A percentile compares a stretch with the other conserved stretches of the same genome.
phyloP scores from a whole-genome alignment of 2,797 vertebrate genomes.

The Ceryle rudis region DNA sequence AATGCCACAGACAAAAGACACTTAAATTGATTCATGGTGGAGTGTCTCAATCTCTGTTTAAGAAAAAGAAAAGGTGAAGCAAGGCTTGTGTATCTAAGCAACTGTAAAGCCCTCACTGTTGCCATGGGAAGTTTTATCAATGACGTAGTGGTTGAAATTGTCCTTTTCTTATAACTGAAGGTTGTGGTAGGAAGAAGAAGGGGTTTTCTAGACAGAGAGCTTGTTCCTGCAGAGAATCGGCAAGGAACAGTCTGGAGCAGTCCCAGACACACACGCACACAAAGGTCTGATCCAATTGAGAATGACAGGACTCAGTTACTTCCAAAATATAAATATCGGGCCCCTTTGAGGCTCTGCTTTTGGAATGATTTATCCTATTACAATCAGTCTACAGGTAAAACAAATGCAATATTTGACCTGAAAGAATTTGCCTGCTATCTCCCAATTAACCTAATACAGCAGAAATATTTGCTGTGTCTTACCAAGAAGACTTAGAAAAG shows the following conservation, averaged over 20 bases:
- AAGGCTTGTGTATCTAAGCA: slow-evolving; percentile 83
- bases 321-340: not conserved
- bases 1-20: slow-evolving; percentile 37
- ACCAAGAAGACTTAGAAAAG: not conserved
- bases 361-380: not conserved
- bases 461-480: not conserved
- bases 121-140: slow-evolving; percentile 83
- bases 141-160: slow-evolving; percentile 80
- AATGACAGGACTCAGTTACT: not conserved
- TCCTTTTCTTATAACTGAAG: slow-evolving; percentile 70
- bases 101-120: slow-evolving; percentile 83
- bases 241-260: not conserved
- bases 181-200: slow-evolving; percentile 62
- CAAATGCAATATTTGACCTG: not conserved
- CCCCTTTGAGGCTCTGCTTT: not conserved
- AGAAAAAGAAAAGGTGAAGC: slow-evolving; percentile 77
- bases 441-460: not conserved
- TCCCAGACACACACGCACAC: not conserved
- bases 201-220: not conserved
- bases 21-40: slow-evolving; percentile 27
- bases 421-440: not conserved
- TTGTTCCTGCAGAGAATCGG: slow-evolving; percentile 67
- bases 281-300: not conserved
- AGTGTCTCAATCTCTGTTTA: not conserved
- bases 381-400: not conserved